These are phyloP conservation scores for Sesia apiformis DNA, from an alignment of 2,888 invertebrate genomes.

Conservation along the genomic window DNA sequence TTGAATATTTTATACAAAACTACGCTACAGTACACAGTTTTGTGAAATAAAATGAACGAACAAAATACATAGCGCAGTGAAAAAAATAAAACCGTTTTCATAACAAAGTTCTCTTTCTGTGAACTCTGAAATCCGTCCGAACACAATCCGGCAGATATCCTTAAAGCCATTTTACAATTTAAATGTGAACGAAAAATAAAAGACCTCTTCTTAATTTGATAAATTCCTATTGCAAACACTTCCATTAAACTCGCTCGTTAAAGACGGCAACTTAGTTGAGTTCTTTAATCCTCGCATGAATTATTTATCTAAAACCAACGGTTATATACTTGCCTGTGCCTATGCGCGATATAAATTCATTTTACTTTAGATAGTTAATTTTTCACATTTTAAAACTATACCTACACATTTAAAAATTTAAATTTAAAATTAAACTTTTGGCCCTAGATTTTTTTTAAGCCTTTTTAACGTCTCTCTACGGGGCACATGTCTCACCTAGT, in stretches of 20 bases:
- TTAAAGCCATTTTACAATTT: slow-evolving; percentile 3
- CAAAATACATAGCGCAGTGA: too few species aligned
- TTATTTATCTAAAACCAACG: slow-evolving; percentile 28
- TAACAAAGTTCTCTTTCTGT: too few species aligned
- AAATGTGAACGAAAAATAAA: slow-evolving; percentile 3
- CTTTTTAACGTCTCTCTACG: too few species aligned
- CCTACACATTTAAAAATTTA: too few species aligned
- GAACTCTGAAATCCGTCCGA: too few species aligned
- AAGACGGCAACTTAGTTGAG: slow-evolving; percentile 23
- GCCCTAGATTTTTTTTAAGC: too few species aligned
- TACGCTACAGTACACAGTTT: too few species aligned
- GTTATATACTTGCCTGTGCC: slow-evolving; percentile 17
- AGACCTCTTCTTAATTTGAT: slow-evolving; percentile 13
- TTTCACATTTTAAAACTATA: slow-evolving; percentile 5
- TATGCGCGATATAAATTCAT: slow-evolving; percentile 19
- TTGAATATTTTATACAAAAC: too few species aligned
- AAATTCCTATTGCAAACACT: slow-evolving; percentile 27
- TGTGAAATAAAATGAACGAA: too few species aligned
- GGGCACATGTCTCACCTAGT: too few species aligned
- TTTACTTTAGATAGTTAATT: slow-evolving; percentile 11
- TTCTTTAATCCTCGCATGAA: slow-evolving; percentile 36
- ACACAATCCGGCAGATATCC: not conserved
- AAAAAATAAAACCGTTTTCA: too few species aligned
- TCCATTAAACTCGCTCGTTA: slow-evolving; percentile 27
- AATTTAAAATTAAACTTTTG: too few species aligned